Evolutionary conservation across 2,113 vertebrate genomes (phyloP), one percentile per base, ranked within the genome.

Genomic region (Rousettus leschenaultii): DNA sequence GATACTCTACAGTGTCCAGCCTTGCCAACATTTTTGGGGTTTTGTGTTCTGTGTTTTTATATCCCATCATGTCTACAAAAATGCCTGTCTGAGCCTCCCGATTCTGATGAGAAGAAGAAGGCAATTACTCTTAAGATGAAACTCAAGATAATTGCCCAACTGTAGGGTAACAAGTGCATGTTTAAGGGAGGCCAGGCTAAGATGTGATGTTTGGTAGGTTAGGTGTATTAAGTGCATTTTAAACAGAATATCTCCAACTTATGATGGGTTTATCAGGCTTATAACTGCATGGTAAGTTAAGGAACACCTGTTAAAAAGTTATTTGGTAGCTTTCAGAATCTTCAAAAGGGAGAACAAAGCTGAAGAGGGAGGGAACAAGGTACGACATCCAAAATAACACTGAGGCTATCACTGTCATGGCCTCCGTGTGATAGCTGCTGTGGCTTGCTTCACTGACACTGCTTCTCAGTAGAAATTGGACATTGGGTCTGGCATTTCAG

Each of bases 291-390:
- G 28, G 6, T 22, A 83, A 26, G 35, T 83, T 45, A 28, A 40
- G 28, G 6, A 43, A 40, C 30, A 63, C 63, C 10, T 63, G 61
- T 53, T 89, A 74, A 74, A 75, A 93, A 38, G 28, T 43, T 48
- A 63, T 43, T 30, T 19, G 21, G 30, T 91, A 79, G 48, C 13
- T 59, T 91, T 89, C 19, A 45, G 83, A 59, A 79, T 86, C 71
- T 68, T 45, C 16, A 51, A 40, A 88, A 73, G 21, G 53, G n/a
- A 88, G 40, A 86, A 61, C 10, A 38, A 70, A 55, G n/a, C n/a
- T 63, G 68, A 83, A 19, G 45, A 53, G n/a, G n/a, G 68, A 43
- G 45, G 9, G 26, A 75, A 22, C 22, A 75, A 94, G 38, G 15
- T 22, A 21, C 24, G 16, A 14, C 55, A 53, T 14, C 22, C 48